Percentiles rank a stretch among this genome's conserved stretches.
Evolutionary conservation across 1,140 invertebrate genomes (phyloP).

Genomic region (Schlechtendalia chinensis): DNA sequence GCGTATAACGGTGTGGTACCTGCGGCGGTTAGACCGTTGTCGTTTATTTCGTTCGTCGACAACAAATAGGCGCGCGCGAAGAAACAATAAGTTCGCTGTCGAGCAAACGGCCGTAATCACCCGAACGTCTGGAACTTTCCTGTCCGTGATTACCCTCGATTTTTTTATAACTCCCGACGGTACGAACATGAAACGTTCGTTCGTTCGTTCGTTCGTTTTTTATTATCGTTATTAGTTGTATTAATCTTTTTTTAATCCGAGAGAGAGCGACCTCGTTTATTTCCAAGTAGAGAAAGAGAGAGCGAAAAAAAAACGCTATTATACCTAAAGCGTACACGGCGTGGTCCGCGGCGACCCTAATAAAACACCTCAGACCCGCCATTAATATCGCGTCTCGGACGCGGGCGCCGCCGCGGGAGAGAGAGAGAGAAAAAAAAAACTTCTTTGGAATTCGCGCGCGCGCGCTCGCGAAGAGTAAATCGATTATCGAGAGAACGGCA

Average conservation of each 20-base stretch:
- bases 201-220: conserved; percentile 26
- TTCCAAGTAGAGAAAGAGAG: conserved; percentile 11
- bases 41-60: too few species aligned
- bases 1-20: too few species aligned
- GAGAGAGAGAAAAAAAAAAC: conserved; percentile 3
- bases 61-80: too few species aligned
- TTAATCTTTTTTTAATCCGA: conserved; percentile 43
- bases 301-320: not conserved
- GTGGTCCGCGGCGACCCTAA: too few species aligned
- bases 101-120: conserved; percentile 46
- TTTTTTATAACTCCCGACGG: conserved; percentile 1
- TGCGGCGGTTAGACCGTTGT: too few species aligned
- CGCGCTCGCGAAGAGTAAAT: not conserved
- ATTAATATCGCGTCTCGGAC: conserved; percentile 11
- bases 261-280: conserved; percentile 39
- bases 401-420: too few species aligned
- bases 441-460: not conserved
- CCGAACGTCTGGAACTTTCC: conserved; percentile 40
- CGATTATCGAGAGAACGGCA: not conserved
- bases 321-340: conserved; percentile 4
- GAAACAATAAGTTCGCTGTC: conserved; percentile 6
- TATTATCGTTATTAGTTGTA: conserved; percentile 43
- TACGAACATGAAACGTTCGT: conserved; percentile 43
- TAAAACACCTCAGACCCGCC: conserved; percentile 3
- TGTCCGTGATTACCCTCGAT: conserved; percentile 37